These are phyloP conservation scores for Cavia aperea DNA, from an alignment of 2,113 vertebrate species.

Conservation along the genomic window DNA sequence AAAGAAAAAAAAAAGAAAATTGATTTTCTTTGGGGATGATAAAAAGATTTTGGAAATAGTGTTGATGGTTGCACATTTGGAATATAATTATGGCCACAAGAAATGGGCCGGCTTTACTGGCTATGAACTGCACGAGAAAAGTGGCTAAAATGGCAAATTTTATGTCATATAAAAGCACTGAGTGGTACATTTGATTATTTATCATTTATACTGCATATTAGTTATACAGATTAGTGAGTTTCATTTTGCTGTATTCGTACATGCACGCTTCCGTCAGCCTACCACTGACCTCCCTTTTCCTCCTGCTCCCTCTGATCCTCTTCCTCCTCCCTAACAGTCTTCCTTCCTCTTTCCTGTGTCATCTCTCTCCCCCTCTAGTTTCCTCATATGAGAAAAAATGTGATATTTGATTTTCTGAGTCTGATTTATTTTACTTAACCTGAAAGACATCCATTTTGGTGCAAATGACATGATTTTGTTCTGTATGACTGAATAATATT, in stretches of 20 bases:
- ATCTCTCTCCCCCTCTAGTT: background rate
- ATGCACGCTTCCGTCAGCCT: background rate
- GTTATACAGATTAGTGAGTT: background rate
- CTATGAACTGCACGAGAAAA: background rate
- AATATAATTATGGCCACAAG: background rate
- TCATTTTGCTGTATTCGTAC: background rate
- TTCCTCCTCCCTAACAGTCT: background rate
- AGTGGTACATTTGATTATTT: background rate
- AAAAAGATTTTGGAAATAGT: background rate
- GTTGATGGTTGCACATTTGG: background rate
- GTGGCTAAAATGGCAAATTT: background rate
- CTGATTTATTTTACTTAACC: background rate
- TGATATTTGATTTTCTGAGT: background rate
- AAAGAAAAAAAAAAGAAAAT: background rate
- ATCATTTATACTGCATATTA: background rate
- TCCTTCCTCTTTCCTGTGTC: background rate
- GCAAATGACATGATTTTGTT: background rate
- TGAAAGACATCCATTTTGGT: background rate
- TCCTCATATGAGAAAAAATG: background rate
- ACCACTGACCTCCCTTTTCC: background rate
- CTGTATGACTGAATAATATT: background rate
- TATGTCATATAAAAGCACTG: background rate
- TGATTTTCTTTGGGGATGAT: background rate
- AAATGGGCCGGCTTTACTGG: too few species aligned
- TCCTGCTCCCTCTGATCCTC: background rate